Evolutionary conservation across 2,113 vertebrate species (phyloP), one percentile per base, ranked within the genome.

Genomic region (Eulemur macaco): DNA sequence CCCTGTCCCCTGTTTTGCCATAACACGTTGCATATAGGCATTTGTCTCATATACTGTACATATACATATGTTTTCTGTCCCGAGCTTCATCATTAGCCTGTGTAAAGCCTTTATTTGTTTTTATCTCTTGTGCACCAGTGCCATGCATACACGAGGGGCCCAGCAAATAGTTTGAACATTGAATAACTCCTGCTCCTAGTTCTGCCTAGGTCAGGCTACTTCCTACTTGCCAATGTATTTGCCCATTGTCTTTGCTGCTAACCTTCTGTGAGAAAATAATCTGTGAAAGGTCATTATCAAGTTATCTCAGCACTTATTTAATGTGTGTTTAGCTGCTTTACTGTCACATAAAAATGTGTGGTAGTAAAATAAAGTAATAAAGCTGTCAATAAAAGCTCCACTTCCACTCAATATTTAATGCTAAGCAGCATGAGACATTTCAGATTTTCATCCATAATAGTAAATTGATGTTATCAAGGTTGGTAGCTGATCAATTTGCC

Each of bases 241-340:
- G 21, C 31, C 4, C 1, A 0, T 68, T 56, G 78, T 94, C 18
- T 80, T 87, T 82, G 66, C 84, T 39, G 77, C 66, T 86, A 74
- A 27, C 66, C 68, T 96, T 94, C 54, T 81, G 86, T 34, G 77
- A 66, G 86, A 96, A 96, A 91, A 94, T 92, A 45, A 88, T 69
- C 76, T 82, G 64, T 47, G 71, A 68, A 97, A 96, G 89, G 93
- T 96, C 93, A 88, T 97, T 95, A 96, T 31, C 47, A 94, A 84
- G 86, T 88, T 1, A 98, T 86, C 95, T 96, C 56, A 93, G 88
- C 89, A 93, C 34, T 34, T 97, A 91, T 5, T 97, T 96, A 96
- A 97, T 93, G 86, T 96, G 74, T 93, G 73, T 97, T 95, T 97
- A 97, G 56, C 94, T 96, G 42, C 83, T 95, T 97, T 96, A 83